Conservation (phyloP, 2,113 vertebrate genomes). For the Pipra filicauda region DNA sequence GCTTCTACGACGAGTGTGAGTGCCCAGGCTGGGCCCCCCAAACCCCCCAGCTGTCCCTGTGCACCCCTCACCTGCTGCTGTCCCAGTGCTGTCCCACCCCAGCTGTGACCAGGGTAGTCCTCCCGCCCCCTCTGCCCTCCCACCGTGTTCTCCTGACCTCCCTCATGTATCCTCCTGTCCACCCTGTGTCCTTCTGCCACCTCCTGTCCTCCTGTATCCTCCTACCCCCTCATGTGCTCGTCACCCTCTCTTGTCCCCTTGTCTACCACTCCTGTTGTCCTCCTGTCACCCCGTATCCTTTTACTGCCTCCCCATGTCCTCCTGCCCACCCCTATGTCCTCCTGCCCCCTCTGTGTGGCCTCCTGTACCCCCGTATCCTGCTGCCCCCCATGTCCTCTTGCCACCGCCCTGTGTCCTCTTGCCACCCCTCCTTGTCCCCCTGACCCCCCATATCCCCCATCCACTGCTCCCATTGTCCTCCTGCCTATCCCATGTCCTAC, state of each 20-base stretch:
- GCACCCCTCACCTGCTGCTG: accelerated
- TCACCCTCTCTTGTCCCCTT: neutral
- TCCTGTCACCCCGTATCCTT: too few relatives aligned
- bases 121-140: neutral
- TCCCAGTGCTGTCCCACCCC: neutral
- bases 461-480: neutral
- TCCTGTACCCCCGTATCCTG: neutral
- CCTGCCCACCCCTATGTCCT: neutral
- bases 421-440: neutral
- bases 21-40: accelerated
- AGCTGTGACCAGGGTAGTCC: slow-evolving; percentile 81
- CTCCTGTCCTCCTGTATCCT: neutral
- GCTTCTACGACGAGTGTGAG: slow-evolving; percentile 97
- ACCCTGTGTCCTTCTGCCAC: neutral
- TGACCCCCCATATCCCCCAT: neutral
- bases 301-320: neutral
- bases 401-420: accelerated
- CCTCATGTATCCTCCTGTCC: neutral
- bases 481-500: too few relatives aligned
- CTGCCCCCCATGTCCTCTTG: neutral
- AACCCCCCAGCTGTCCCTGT: accelerated
- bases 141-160: neutral
- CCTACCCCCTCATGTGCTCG: neutral
- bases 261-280: too few relatives aligned
- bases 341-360: neutral